phyloP scores from a whole-genome alignment of 1,140 invertebrate genomes.

The Cecropterus lyciades region DNA sequence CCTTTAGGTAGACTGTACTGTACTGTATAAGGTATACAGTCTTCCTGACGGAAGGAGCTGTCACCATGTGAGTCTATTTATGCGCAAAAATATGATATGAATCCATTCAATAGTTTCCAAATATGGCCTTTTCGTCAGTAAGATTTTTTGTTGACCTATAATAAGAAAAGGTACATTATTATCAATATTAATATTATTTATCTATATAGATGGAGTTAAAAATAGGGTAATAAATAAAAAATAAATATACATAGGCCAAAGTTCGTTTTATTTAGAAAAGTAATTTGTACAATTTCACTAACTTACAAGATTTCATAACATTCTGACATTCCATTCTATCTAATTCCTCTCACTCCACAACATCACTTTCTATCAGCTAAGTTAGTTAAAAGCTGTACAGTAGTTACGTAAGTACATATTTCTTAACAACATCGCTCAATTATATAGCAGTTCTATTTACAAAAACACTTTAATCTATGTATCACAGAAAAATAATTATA shows the following conservation, averaged over 20 bases:
- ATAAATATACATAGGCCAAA: conserved; percentile 75
- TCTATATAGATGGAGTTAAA: too few species aligned
- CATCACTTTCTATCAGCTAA: conserved; percentile 54
- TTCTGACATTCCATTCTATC: conserved; percentile 49
- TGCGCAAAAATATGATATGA: too few species aligned
- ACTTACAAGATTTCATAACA: conserved; percentile 64
- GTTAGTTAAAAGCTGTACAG: conserved; percentile 70
- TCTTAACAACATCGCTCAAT: conserved; percentile 54
- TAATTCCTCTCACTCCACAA: conserved; percentile 62
- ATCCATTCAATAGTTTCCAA: too few species aligned
- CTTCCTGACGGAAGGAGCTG: too few species aligned
- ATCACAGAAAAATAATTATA: conserved; percentile 83
- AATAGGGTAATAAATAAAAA: conserved; percentile 35
- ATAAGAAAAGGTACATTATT: too few species aligned
- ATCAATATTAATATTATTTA: too few species aligned
- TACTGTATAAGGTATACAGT: too few species aligned
- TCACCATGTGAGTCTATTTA: too few species aligned
- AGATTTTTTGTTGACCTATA: too few species aligned
- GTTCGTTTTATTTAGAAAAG: conserved; percentile 81
- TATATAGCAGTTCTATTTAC: conserved; percentile 64
- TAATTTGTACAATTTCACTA: conserved; percentile 80
- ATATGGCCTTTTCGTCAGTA: too few species aligned
- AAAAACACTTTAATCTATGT: conserved; percentile 77
- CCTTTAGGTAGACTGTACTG: too few species aligned
- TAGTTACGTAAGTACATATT: conserved; percentile 38